These are phyloP conservation scores for Stenolophus ochropezus DNA, from an alignment of 2,888 invertebrate genomes.

Conservation along the genomic window DNA sequence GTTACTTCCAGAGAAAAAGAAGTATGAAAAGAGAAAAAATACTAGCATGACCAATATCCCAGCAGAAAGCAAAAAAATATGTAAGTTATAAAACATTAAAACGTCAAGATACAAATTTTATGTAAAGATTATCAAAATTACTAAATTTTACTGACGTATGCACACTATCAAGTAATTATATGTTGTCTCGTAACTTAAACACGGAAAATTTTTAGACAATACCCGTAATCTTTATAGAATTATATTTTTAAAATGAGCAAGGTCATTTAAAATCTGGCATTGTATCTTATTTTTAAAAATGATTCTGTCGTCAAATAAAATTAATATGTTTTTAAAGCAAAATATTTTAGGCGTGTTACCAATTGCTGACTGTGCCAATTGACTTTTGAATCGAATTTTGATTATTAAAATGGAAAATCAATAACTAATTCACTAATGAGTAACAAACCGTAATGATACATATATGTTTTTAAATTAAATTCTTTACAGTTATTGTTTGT, in stretches of 20 bases:
- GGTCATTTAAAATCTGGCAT: background rate
- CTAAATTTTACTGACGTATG: constrained; percentile 9
- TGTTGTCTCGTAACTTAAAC: background rate
- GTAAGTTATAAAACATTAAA: too few relatives aligned
- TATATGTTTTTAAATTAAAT: too few relatives aligned
- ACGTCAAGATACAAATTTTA: too few relatives aligned
- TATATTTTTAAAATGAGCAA: background rate
- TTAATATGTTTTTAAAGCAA: background rate
- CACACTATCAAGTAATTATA: background rate
- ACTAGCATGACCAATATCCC: constrained; percentile 19
- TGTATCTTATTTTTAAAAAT: background rate
- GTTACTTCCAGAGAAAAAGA: constrained; percentile 36
- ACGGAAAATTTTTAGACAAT: background rate
- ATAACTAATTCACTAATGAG: too few relatives aligned
- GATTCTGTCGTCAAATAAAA: background rate
- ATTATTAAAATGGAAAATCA: too few relatives aligned
- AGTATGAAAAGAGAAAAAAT: constrained; percentile 51
- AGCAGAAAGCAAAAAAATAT: background rate
- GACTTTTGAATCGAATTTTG: too few relatives aligned
- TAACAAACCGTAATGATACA: too few relatives aligned
- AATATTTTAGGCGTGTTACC: too few relatives aligned
- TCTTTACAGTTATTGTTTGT: too few relatives aligned
- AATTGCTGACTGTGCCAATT: too few relatives aligned
- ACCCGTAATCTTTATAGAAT: background rate
- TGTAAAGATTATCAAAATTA: too few relatives aligned